Evolutionary conservation across 1,140 invertebrate species (phyloP), one percentile per base, ranked within the genome.

Genomic region (Diorhabda elongata): DNA sequence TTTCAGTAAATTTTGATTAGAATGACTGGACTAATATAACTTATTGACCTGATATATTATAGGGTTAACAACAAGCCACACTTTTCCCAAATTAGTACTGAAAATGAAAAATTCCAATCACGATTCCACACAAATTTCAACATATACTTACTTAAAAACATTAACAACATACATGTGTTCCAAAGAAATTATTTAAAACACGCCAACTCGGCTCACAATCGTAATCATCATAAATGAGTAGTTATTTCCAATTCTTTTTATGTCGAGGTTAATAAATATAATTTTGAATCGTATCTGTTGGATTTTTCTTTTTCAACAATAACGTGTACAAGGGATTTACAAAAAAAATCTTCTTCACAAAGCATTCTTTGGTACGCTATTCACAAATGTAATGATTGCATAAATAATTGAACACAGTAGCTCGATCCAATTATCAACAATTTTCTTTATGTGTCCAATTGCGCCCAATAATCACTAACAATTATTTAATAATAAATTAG

Each of bases 401-500:
- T 70, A 66, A 70, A 67, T 70, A 70, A 67, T 67, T 57, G 47
- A 67, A 45, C 42, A 61, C 8, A 61, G 56, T 58, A 72, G 66
- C 70, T 64, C 66, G 73, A 73, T 68, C 65, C 72, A 75, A 73
- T 75, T 73, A 75, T 72, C 69, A 58, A 68, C 73, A 75, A 73
- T 75, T 74, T 74, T 69, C 69, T 57, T 74, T 69, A 66, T 66
- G 62, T 69, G 69, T 69, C 60, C 66, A 73, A 72, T 69, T 71
- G 67, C 71, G 66, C 69, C 70, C 69, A 73, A 66, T 69, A 69
- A 76, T 76, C 73, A 76, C 74, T 76, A 76, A 74, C 71, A 76
- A 75, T 75, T 75, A 75, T 71, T 76, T 70, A 76, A 76, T 76
- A 76, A 76, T 76, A 76, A 76, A 76, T 76, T 71, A 73, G 75